These are phyloP conservation scores for Oppia nitens DNA, from an alignment of 1,140 invertebrate genomes.

Conservation along the genomic window DNA sequence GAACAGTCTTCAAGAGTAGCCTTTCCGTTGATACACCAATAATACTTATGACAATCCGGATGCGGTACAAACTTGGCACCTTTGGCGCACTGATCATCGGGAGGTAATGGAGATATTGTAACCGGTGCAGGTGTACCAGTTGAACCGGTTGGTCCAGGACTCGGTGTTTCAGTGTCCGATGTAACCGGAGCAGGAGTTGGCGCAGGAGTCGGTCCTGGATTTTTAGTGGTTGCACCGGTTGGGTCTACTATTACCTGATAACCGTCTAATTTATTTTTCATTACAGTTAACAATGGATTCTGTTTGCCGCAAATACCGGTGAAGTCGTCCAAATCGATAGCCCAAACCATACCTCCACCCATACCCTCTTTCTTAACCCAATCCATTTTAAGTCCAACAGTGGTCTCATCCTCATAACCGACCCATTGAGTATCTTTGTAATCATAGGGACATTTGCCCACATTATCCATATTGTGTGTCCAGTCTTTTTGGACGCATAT, in stretches of 20 bases:
- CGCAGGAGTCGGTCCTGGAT: not conserved
- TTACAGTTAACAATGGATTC: conserved; percentile 14
- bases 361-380: conserved; percentile 23
- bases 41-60: too few species aligned
- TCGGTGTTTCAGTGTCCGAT: too few species aligned
- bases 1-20: too few species aligned
- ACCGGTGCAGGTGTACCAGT: too few species aligned
- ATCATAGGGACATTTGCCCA: conserved; percentile 39
- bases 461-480: not conserved
- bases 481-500: conserved; percentile 34
- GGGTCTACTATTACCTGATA: not conserved
- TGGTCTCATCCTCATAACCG: conserved; percentile 53
- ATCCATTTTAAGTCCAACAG: conserved; percentile 40
- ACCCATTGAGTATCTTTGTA: conserved; percentile 62
- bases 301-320: conserved; percentile 18
- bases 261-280: not conserved
- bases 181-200: too few species aligned
- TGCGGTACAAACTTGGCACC: too few species aligned
- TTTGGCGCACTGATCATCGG: too few species aligned
- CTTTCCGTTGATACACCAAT: too few species aligned
- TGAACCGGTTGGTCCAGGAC: too few species aligned
- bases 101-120: too few species aligned
- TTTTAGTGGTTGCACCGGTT: not conserved
- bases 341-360: conserved; percentile 34
- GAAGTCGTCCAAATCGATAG: conserved; percentile 27